A percentile compares a stretch with the other conserved stretches of the same genome.
Conservation (phyloP, 1,140 invertebrate genomes). For the Euglossa dilemma region DNA sequence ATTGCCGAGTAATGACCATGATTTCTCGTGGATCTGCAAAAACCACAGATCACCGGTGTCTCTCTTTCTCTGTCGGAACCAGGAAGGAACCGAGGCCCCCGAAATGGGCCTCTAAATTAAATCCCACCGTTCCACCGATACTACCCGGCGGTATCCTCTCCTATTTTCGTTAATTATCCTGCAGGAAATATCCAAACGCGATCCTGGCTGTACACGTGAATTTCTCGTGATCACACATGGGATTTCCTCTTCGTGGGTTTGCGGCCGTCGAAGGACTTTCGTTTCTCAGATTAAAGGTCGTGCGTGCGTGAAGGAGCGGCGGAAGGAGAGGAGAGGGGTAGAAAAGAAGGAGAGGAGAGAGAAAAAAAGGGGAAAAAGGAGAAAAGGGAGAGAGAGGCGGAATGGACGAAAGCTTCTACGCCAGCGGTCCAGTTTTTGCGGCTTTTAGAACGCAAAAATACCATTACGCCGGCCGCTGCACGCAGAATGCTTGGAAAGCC, state of each 20-base stretch:
- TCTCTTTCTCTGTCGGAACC: too few species aligned
- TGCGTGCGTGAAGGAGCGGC: slow-evolving; percentile 14
- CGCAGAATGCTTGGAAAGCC: slow-evolving; percentile 35
- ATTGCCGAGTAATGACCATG: too few species aligned
- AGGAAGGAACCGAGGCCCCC: too few species aligned
- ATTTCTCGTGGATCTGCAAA: too few species aligned
- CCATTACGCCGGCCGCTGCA: slow-evolving; percentile 47
- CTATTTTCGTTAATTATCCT: too few species aligned
- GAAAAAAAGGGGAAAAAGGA: neutral
- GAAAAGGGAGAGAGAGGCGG: slow-evolving; percentile 6
- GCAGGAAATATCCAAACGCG: too few species aligned
- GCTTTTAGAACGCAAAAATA: slow-evolving; percentile 63
- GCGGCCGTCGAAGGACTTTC: slow-evolving; percentile 6
- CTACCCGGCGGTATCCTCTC: too few species aligned
- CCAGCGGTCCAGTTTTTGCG: slow-evolving; percentile 59
- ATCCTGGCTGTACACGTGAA: too few species aligned
- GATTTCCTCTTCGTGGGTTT: slow-evolving; percentile 6
- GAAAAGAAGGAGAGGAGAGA: too few species aligned
- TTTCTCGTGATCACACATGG: neutral
- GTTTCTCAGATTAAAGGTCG: slow-evolving; percentile 36
- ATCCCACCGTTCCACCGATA: too few species aligned
- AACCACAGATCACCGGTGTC: too few species aligned
- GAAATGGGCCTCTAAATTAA: too few species aligned
- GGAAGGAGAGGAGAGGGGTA: neutral
- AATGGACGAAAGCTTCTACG: slow-evolving; percentile 28